Evolutionary conservation across 2,113 vertebrate genomes (phyloP).

Genomic region (Anoura caudifer): DNA sequence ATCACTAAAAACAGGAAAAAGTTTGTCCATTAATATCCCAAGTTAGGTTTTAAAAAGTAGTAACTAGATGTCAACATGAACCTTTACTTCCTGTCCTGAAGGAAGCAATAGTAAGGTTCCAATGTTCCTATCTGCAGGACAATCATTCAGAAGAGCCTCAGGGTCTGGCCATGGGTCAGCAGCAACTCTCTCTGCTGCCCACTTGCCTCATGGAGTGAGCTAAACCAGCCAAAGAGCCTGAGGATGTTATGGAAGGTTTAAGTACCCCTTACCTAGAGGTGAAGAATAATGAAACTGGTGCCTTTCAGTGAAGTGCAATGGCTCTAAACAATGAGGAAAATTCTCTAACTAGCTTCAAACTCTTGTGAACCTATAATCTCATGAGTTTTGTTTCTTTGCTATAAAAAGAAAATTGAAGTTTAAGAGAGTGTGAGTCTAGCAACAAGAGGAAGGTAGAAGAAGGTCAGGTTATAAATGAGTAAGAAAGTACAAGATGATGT

Average conservation of each 20-base stretch:
- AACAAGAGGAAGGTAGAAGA: background rate
- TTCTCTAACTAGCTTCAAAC: background rate
- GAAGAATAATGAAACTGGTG: background rate
- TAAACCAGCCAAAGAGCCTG: background rate
- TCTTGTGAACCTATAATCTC: background rate
- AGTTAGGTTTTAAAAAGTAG: background rate
- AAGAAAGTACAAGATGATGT: background rate
- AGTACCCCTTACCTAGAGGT: background rate
- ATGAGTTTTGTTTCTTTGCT: conserved; percentile 11
- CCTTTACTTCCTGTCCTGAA: background rate
- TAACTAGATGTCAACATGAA: background rate
- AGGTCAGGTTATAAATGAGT: background rate
- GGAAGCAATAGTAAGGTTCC: background rate
- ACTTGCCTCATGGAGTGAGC: too few species aligned
- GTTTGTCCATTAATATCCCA: background rate
- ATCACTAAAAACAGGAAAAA: background rate
- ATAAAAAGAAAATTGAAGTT: background rate
- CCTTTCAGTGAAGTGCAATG: background rate
- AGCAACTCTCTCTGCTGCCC: background rate
- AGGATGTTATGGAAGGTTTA: background rate
- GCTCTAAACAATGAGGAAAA: background rate
- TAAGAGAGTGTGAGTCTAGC: background rate
- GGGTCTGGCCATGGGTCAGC: background rate
- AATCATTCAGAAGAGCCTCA: background rate
- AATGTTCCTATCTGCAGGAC: background rate